Percentiles rank a stretch among this genome's conserved stretches.
These are phyloP conservation scores for Trialeurodes vaporariorum DNA, from an alignment of 1,140 invertebrate species.

Conservation along the genomic window DNA sequence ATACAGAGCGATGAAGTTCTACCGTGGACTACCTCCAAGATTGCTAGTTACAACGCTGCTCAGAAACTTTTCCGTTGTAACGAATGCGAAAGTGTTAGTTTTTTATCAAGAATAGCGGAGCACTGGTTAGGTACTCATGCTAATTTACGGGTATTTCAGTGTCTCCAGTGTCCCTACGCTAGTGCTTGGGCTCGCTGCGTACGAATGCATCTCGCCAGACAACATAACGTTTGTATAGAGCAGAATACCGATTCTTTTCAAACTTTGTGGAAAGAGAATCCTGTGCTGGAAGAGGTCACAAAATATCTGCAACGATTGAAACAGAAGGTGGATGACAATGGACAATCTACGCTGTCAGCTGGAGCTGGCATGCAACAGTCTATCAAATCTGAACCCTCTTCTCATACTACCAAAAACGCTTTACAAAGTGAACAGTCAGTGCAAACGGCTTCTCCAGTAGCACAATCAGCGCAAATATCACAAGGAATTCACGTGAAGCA, in stretches of 20 bases:
- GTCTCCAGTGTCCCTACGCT: constrained; percentile 57
- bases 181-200: constrained; percentile 63
- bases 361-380: neutral
- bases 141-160: constrained; percentile 56
- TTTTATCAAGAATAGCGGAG: constrained; percentile 63
- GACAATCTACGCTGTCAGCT: neutral
- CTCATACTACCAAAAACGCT: neutral
- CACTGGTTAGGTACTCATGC: constrained; percentile 74
- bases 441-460: neutral
- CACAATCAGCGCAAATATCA: neutral
- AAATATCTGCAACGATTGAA: constrained; percentile 55
- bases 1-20: constrained; percentile 51
- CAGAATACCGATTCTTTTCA: constrained; percentile 38
- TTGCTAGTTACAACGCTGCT: constrained; percentile 55
- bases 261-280: constrained; percentile 50
- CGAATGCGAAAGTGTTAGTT: constrained; percentile 65
- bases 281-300: constrained; percentile 59
- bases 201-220: constrained; percentile 54
- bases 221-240: constrained; percentile 49
- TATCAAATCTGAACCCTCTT: neutral
- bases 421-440: neutral
- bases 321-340: constrained; percentile 42
- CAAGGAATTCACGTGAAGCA: neutral
- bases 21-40: constrained; percentile 55
- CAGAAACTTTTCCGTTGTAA: constrained; percentile 61